Conservation (phyloP, 2,797 vertebrate species). For the Champsocephalus gunnari region DNA sequence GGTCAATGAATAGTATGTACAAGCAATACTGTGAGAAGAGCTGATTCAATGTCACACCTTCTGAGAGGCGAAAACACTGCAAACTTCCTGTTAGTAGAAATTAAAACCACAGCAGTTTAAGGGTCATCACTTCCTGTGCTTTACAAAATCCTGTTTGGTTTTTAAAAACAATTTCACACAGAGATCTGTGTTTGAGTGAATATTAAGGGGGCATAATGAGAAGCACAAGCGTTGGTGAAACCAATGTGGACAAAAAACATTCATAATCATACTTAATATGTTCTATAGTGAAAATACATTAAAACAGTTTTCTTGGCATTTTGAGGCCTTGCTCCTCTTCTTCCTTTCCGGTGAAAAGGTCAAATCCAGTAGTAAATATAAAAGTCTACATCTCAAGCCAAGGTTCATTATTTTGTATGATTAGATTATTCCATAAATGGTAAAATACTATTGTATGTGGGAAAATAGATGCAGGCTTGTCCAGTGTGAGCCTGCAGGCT, state of each 20-base stretch:
- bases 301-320: not conserved
- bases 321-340: slow-evolving; percentile 13
- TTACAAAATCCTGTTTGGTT: not conserved
- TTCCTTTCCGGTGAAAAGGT: slow-evolving; percentile 53
- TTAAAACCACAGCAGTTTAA: slow-evolving; percentile 20
- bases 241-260: slow-evolving; percentile 10
- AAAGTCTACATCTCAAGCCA: slow-evolving; percentile 33
- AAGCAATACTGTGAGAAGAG: not conserved
- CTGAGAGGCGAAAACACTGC: not conserved
- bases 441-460: slow-evolving; percentile 9
- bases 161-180: slow-evolving; percentile 7
- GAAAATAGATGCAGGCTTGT: not conserved
- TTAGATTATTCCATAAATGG: not conserved
- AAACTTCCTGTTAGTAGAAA: slow-evolving; percentile 16
- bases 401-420: slow-evolving; percentile 3
- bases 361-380: slow-evolving; percentile 62
- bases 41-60: slow-evolving; percentile 15
- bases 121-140: not conserved
- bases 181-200: not conserved
- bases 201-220: not conserved
- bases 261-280: slow-evolving; percentile 29
- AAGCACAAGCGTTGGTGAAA: not conserved
- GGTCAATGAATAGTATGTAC: slow-evolving; percentile 26
- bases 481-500: slow-evolving; percentile 30
- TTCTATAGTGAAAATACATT: slow-evolving; percentile 36